These are phyloP conservation scores for Hiodon alosoides DNA, from an alignment of 2,113 vertebrate species.

Conservation along the genomic window DNA sequence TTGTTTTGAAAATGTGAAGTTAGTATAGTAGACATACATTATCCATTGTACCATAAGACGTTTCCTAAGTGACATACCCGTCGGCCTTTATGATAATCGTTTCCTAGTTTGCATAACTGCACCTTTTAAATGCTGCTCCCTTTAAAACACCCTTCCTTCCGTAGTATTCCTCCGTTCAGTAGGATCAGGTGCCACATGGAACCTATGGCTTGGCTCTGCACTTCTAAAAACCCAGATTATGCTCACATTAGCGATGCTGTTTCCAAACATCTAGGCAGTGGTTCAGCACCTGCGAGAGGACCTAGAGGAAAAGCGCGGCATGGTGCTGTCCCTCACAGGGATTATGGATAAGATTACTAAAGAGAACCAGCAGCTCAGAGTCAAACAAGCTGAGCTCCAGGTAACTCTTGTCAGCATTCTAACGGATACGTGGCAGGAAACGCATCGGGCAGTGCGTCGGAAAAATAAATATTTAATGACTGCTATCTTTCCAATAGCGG, in stretches of 20 bases:
- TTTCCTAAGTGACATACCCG: no score
- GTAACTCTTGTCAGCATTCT: slow-evolving; percentile 40
- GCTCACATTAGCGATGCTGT: slow-evolving; percentile 25
- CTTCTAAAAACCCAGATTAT: background rate
- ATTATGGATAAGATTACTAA: slow-evolving; percentile 53
- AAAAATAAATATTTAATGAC: background rate
- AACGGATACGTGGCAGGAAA: background rate
- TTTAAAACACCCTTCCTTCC: background rate
- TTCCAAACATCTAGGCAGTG: slow-evolving; percentile 42
- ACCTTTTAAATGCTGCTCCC: background rate
- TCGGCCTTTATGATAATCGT: background rate
- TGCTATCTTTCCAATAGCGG: background rate
- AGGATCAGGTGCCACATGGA: no score
- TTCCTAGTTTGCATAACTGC: background rate
- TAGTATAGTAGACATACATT: no score
- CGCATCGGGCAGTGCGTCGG: background rate
- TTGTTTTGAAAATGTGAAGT: no score
- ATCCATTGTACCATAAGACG: no score
- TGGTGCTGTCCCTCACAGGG: slow-evolving; percentile 49
- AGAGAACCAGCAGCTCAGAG: slow-evolving; percentile 57
- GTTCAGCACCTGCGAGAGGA: slow-evolving; percentile 43
- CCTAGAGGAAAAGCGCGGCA: slow-evolving; percentile 46
- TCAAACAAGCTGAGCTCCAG: slow-evolving; percentile 48
- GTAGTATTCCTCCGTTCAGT: background rate
- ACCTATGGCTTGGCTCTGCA: background rate